Conservation (phyloP, 2,888 invertebrate genomes). For the Augiades crinisus region DNA sequence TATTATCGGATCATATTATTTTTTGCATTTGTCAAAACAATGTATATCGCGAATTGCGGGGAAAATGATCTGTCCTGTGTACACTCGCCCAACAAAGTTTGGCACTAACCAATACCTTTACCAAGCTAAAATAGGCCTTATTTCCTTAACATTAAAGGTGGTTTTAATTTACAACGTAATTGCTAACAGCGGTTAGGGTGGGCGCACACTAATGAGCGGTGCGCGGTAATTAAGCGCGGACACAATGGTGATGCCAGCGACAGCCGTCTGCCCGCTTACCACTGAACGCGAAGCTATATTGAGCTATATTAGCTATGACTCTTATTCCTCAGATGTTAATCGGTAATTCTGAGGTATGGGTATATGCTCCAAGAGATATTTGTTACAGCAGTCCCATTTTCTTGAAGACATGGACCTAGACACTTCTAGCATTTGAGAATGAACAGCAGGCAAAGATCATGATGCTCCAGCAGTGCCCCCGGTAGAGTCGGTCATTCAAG, state of each 20-base stretch:
- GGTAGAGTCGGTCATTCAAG: no score
- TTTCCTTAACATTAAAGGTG: not conserved
- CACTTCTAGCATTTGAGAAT: no score
- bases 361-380: no score
- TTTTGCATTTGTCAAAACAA: conserved; percentile 21
- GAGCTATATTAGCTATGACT: no score
- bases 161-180: not conserved
- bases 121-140: not conserved
- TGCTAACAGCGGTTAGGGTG: not conserved
- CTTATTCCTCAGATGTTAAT: no score
- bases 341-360: no score
- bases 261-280: conserved; percentile 22
- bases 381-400: no score
- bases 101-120: not conserved
- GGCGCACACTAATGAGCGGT: conserved; percentile 14
- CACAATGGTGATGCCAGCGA: conserved; percentile 29
- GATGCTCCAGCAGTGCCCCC: no score
- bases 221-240: conserved; percentile 29
- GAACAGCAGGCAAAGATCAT: no score
- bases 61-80: conserved; percentile 12
- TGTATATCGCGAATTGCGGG: conserved; percentile 11
- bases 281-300: not conserved
- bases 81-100: conserved; percentile 1
- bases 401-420: no score
- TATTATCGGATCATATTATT: conserved; percentile 23